Conservation (phyloP, 2,888 invertebrate genomes). For the Eristalinus sepulchralis region DNA sequence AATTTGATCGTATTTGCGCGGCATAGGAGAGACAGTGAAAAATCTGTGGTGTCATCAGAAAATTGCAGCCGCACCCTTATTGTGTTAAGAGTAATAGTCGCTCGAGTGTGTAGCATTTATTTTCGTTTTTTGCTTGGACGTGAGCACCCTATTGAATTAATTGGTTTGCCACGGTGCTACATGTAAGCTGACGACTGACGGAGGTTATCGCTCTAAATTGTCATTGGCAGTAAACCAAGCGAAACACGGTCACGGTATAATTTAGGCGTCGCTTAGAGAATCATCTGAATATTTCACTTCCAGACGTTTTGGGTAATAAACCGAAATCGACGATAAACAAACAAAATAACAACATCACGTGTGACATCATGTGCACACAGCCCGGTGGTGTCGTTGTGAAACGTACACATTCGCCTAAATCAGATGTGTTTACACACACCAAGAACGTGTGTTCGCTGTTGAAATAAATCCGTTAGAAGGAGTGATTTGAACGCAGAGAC, state of each 20-base stretch:
- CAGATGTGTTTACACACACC: not conserved
- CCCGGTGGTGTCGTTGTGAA: not conserved
- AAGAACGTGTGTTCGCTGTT: not conserved
- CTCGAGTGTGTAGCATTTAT: not conserved
- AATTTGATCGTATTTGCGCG: not conserved
- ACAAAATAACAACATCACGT: conserved; percentile 19
- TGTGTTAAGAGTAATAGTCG: not conserved
- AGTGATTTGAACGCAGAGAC: not conserved
- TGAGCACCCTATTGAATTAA: conserved; percentile 21
- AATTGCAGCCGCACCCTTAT: conserved; percentile 32
- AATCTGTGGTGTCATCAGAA: conserved; percentile 19
- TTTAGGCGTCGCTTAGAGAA: conserved; percentile 16
- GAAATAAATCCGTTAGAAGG: not conserved
- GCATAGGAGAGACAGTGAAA: not conserved
- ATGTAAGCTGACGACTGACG: not conserved
- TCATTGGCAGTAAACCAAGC: conserved; percentile 42
- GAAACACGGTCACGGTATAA: not conserved
- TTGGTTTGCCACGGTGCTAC: conserved; percentile 35
- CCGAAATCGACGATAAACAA: not conserved
- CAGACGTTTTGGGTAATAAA: conserved; percentile 11
- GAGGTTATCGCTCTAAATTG: conserved; percentile 34
- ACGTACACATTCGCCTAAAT: not conserved
- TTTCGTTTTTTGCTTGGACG: not conserved
- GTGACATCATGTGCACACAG: conserved; percentile 43
- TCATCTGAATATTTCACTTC: conserved; percentile 25